Conservation (phyloP, 2,797 vertebrate genomes). For the Catamblyrhynchus diadema region DNA sequence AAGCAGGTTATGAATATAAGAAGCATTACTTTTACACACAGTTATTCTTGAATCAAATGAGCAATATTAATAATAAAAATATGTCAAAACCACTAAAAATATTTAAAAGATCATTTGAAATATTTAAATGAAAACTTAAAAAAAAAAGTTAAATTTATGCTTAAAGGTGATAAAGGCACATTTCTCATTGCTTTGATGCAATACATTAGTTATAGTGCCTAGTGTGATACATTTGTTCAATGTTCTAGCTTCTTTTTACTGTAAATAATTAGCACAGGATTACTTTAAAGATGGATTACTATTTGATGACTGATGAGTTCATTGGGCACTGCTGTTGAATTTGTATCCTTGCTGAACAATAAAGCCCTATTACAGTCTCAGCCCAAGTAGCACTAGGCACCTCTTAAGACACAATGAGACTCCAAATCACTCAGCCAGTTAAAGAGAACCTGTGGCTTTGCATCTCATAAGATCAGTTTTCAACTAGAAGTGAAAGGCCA, state of each 20-base stretch:
- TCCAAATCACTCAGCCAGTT: neutral
- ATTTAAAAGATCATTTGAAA: neutral
- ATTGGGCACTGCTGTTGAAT: neutral
- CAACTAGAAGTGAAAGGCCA: neutral
- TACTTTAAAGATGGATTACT: neutral
- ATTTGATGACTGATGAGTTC: neutral
- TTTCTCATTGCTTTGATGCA: neutral
- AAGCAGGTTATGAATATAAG: constrained; percentile 9
- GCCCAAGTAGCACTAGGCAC: neutral
- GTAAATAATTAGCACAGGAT: neutral
- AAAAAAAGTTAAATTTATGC: neutral
- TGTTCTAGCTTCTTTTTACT: neutral
- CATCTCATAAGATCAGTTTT: neutral
- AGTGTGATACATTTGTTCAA: neutral
- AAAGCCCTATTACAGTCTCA: neutral
- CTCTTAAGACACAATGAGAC: neutral
- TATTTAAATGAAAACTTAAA: neutral
- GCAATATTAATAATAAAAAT: neutral
- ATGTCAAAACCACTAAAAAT: neutral
- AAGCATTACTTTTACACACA: neutral
- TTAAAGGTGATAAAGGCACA: neutral
- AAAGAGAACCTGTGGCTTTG: neutral
- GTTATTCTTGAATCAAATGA: neutral
- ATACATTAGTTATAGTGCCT: neutral
- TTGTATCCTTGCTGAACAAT: neutral